Evolutionary conservation across 2,113 vertebrate species (phyloP).

Genomic region (Hippoglossus stenolepis): DNA sequence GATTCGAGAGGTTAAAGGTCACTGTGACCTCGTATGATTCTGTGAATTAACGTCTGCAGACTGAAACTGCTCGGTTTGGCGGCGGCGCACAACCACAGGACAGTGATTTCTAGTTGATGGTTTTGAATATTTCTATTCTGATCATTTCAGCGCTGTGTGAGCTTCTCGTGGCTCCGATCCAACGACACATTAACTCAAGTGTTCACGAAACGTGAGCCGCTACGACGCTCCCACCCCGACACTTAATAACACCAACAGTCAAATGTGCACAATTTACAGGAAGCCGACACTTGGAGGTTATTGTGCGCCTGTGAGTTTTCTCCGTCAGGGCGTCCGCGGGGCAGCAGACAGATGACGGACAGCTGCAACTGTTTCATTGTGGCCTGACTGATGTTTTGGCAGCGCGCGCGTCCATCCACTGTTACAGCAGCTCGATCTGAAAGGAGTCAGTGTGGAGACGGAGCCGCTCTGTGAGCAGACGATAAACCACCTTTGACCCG

Average conservation of each 20-base stretch:
- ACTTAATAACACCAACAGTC: background rate
- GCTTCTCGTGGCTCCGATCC: constrained; percentile 5
- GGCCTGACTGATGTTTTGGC: constrained; percentile 48
- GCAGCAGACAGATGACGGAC: constrained; percentile 44
- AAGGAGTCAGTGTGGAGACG: constrained; percentile 23
- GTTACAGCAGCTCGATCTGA: constrained; percentile 26
- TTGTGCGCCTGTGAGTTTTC: constrained; percentile 23
- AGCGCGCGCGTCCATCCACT: background rate
- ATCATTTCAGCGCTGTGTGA: no score
- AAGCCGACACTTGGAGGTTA: constrained; percentile 17
- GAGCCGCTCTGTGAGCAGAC: constrained; percentile 20
- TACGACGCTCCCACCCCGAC: no score
- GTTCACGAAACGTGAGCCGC: background rate
- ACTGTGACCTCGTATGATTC: no score
- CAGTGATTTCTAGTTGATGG: no score
- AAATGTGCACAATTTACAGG: constrained; percentile 37
- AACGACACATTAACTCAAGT: background rate
- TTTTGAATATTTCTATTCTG: no score
- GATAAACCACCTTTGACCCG: constrained; percentile 61
- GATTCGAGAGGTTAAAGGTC: no score
- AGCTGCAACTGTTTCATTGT: constrained; percentile 56
- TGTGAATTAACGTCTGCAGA: no score
- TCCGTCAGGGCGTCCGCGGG: background rate
- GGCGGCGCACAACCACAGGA: no score
- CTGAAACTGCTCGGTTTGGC: no score